Evolutionary conservation across 2,888 invertebrate genomes (phyloP).

Genomic region (Stenolophus ochropezus): DNA sequence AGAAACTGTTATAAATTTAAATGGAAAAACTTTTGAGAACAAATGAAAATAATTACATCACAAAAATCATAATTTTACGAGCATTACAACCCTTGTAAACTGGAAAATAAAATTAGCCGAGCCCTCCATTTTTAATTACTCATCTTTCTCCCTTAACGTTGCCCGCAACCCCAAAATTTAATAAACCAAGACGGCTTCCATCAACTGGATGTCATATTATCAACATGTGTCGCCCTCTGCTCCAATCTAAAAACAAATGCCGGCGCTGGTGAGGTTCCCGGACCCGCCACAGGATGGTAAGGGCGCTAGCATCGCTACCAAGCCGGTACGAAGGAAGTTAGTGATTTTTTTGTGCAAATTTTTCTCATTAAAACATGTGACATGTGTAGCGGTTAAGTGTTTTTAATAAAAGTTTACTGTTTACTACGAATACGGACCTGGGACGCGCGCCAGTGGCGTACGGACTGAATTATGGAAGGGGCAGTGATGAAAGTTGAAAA

Average conservation of each 20-base stretch:
- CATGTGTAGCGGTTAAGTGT: constrained; percentile 34
- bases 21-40: neutral
- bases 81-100: neutral
- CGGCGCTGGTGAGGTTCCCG: constrained; percentile 8
- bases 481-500: neutral
- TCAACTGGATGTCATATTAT: constrained; percentile 28
- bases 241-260: constrained; percentile 31
- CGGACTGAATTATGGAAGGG: neutral
- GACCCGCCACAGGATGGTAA: neutral
- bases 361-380: constrained; percentile 52
- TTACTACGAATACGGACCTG: constrained; percentile 34
- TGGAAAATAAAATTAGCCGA: neutral
- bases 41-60: neutral
- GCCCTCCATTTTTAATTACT: constrained; percentile 1
- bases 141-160: neutral
- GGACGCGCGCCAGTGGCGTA: neutral
- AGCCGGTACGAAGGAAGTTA: constrained; percentile 29
- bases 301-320: neutral
- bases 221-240: constrained; percentile 33
- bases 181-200: constrained; percentile 34
- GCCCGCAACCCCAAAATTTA: constrained; percentile 24
- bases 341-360: constrained; percentile 53
- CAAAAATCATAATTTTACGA: neutral
- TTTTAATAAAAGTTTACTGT: constrained; percentile 46
- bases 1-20: too few species aligned